Base-by-base conservation (phyloP, 2,888 invertebrate species). In the Andrena haemorrhoa region DNA sequence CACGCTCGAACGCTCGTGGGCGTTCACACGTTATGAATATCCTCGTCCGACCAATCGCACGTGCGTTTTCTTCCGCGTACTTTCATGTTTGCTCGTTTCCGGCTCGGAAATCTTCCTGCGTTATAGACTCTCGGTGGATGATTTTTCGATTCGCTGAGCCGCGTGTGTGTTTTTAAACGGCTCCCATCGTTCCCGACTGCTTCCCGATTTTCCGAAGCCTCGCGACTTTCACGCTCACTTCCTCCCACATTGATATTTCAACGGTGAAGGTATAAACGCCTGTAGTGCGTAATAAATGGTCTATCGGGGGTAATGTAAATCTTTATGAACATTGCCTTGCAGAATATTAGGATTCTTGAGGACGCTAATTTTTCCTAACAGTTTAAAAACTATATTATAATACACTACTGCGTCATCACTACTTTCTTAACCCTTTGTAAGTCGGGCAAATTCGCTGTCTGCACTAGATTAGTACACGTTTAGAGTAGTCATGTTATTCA, bases 11-110 rank as follows among this genome's bases (percentile, higher is more conserved):
- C 88, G 86, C 84, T 85, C 89, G 80, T 86, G 89, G 86, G 85
- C 88, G 89, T 88, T 90, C 90, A 88, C 89, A 90, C 89, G 89
- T 90, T 89, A 88, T 87, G 89, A 91, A 91, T 89, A 91, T 89
- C 88, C 86, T 84, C 84, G 84, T 84, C 80, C 85, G 87, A 81
- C 86, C 88, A 87, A 87, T 85, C 88, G 87, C 86, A 86, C 89
- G 88, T 88, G 82, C 86, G 85, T 87, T 86, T 88, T 85, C 89
- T 87, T 88, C 89, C 86, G 83, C 89, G 87, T 86, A 86, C 88
- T 88, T 89, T 88, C 89, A 75, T 86, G 85, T 88, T 88, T 85
- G 85, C 84, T 86, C 86, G 82, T 85, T 89, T 90, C 90, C 85
- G 81, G 74, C 60, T 76, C 82, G 78, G 78, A 88, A 88, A 78